These are phyloP conservation scores for Gerris buenoi DNA, from an alignment of 1,140 invertebrate genomes.

Conservation along the genomic window DNA sequence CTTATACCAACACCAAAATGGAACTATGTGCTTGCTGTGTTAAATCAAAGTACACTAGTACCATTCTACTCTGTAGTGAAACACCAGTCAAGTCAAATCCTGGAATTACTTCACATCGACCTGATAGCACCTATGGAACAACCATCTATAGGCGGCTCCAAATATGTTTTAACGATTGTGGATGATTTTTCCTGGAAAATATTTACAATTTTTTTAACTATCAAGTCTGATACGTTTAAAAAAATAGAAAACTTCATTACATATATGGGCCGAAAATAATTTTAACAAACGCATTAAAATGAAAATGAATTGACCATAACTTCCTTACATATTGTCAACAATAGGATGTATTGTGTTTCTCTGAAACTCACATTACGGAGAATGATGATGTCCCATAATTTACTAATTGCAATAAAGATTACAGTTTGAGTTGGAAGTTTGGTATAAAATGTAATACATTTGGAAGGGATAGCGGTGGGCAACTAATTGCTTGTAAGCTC, in stretches of 20 bases:
- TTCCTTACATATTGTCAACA: not conserved
- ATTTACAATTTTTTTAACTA: conserved; percentile 6
- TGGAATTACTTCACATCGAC: not conserved
- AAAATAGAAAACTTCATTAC: conserved; percentile 23
- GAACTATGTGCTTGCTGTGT: not conserved
- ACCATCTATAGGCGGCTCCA: not conserved
- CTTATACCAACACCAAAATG: not conserved
- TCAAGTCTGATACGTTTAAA: conserved; percentile 25
- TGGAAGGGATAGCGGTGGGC: not conserved
- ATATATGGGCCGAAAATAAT: conserved; percentile 18
- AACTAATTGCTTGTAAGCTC: not conserved
- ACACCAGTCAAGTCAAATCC: not conserved
- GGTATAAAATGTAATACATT: not conserved
- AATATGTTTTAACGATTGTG: conserved; percentile 28
- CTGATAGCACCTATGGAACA: not conserved
- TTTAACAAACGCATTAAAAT: conserved; percentile 17
- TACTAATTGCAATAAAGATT: not conserved
- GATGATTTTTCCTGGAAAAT: conserved; percentile 27
- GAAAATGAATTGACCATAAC: too few species aligned
- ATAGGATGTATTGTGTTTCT: not conserved
- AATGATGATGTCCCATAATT: not conserved
- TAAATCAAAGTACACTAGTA: not conserved
- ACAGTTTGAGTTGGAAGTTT: not conserved
- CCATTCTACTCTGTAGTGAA: not conserved
- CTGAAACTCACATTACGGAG: not conserved